Conservation (phyloP, 2,888 invertebrate species). For the Philonicus albiceps region DNA sequence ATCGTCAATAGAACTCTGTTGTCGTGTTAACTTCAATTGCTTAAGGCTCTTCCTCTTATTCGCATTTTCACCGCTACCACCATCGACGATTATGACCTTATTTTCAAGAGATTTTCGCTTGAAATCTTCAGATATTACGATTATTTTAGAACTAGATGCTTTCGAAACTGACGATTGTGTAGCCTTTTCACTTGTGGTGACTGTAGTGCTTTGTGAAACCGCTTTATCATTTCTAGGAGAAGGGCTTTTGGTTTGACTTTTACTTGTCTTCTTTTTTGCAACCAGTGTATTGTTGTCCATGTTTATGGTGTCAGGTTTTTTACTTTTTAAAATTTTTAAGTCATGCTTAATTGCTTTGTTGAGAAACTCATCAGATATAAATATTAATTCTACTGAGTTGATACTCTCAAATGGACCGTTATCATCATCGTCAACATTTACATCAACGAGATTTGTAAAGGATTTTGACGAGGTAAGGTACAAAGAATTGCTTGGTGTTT, state of each 20-base stretch:
- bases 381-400: constrained; percentile 51
- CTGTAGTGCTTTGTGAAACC: background rate
- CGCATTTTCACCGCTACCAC: constrained; percentile 28
- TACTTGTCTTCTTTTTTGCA: background rate
- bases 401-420: constrained; percentile 48
- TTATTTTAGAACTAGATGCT: constrained; percentile 45
- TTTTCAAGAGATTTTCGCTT: constrained; percentile 50
- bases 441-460: constrained; percentile 43
- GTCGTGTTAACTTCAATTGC: constrained; percentile 44
- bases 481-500: background rate
- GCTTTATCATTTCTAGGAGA: constrained; percentile 2
- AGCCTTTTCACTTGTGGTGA: constrained; percentile 1
- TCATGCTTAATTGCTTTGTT: constrained; percentile 50
- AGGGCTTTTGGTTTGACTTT: constrained; percentile 18
- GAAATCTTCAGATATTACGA: constrained; percentile 50
- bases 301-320: constrained; percentile 36
- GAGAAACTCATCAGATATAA: constrained; percentile 52
- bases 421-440: constrained; percentile 44
- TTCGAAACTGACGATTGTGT: constrained; percentile 41
- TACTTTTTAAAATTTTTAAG: constrained; percentile 48
- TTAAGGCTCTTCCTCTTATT: constrained; percentile 44
- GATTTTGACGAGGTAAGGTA: constrained; percentile 44
- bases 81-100: constrained; percentile 47
- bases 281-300: background rate
- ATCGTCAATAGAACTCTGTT: constrained; percentile 50